Evolutionary conservation across 1,140 invertebrate genomes (phyloP).

Genomic region (Augochlora pura): DNA sequence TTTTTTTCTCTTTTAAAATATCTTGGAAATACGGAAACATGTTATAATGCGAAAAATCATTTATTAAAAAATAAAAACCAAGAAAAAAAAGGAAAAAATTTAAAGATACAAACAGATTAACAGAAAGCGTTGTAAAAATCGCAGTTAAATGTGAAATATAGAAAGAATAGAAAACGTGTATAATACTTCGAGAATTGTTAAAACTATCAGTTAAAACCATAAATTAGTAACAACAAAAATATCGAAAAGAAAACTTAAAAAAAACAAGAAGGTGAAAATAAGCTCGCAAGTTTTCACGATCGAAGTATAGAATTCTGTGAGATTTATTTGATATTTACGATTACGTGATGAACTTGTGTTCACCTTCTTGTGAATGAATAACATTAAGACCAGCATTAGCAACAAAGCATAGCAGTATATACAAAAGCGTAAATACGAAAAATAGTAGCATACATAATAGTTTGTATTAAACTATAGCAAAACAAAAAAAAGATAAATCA

Average conservation of each 20-base stretch:
- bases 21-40: conserved; percentile 11
- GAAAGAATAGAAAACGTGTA: background rate
- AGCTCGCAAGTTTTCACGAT: background rate
- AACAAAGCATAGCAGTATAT: conserved; percentile 8
- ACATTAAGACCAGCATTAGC: background rate
- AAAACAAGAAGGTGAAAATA: conserved; percentile 29
- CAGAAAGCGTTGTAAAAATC: background rate
- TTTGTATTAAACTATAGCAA: background rate
- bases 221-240: background rate
- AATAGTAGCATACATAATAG: background rate
- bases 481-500: conserved; percentile 7
- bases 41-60: background rate
- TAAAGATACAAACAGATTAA: conserved; percentile 3
- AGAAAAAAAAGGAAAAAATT: conserved; percentile 1
- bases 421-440: conserved; percentile 26
- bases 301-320: conserved; percentile 16
- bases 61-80: conserved; percentile 26
- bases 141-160: background rate
- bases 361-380: conserved; percentile 6
- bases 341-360: background rate
- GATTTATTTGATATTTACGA: background rate
- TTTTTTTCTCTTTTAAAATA: background rate
- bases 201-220: background rate
- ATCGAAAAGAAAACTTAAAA: conserved; percentile 7
- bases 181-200: background rate